Evolutionary conservation across 2,113 vertebrate species (phyloP).

Genomic region (Trochalopteron elliotii): DNA sequence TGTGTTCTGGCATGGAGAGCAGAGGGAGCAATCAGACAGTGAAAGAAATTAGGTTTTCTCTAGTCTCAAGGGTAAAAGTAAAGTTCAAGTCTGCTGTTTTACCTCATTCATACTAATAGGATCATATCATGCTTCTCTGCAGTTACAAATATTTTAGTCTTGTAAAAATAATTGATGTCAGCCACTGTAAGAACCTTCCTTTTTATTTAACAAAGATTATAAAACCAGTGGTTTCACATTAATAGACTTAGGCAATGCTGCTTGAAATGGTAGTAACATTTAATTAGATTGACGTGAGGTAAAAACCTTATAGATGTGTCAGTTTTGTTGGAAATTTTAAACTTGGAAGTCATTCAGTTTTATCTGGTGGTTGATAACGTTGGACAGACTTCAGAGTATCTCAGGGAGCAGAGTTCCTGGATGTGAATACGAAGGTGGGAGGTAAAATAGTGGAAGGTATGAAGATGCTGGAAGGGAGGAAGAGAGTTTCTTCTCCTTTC

Average conservation of each 20-base stretch:
- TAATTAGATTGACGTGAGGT: background rate
- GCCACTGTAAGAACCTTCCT: background rate
- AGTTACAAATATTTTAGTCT: background rate
- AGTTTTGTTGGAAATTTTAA: background rate
- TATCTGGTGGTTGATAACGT: background rate
- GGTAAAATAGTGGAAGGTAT: background rate
- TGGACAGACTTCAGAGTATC: background rate
- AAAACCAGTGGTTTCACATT: background rate
- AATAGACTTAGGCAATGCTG: background rate
- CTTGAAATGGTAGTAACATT: background rate
- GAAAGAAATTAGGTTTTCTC: background rate
- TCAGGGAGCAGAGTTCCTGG: background rate
- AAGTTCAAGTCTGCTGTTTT: background rate
- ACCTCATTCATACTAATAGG: background rate
- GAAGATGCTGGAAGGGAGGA: background rate
- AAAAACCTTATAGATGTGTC: no score
- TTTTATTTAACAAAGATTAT: background rate
- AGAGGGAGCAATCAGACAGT: background rate
- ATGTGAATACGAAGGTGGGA: background rate
- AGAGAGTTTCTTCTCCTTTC: background rate
- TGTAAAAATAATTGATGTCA: fast-evolving
- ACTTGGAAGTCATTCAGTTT: background rate
- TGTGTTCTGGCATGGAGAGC: background rate
- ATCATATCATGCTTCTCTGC: background rate
- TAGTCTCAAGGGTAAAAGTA: background rate